Evolutionary conservation across 2,888 invertebrate genomes (phyloP), one percentile per base, ranked within the genome.

Genomic region (Synergus japonicus): DNA sequence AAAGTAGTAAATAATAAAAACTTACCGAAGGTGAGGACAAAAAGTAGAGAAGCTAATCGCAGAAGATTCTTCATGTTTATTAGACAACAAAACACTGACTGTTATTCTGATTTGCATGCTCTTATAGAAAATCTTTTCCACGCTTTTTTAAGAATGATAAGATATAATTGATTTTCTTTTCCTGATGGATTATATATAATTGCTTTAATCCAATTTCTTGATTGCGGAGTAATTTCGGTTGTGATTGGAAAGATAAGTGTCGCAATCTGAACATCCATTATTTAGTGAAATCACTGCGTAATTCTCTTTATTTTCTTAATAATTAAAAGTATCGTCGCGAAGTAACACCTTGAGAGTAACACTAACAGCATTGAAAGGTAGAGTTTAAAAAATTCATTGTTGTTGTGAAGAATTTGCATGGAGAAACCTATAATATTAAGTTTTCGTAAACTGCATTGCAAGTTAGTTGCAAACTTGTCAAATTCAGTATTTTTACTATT

Each of bases 61-160:
- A 69, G 44, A 46, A 46, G n/a, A 69, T 29, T 49, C 46, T 69
- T 69, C 69, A 69, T 69, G 5, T 46, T 69, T 49, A 12, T 13
- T 29, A 29, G 22, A 22, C 1, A 49, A 49, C 46, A 12, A 69
- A 46, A 46, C 44, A 13, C 22, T 29, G 69, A 69, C 22, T 69
- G 69, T 29, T 15, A 15, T 46, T 46, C 18, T 5, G 10, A 18
- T 18, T 67, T 44, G 7, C 44, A 18, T 44, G 43, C 44, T 12
- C 37, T 65, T 65, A 65, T 65, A 18, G 18, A 43, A 5, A 7
- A 67, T 29, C 13, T 69, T 29, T 0, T 12, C 18, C 15, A 13
- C 13, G 1, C 49, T 69, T 49, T 7, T 29, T 46, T 29, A 0
- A 69, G 5, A 18, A 12, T 69, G 29, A 46, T 46, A 69, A 69